Evolutionary conservation across 2,113 vertebrate genomes (phyloP), one percentile per base, ranked within the genome.

Genomic region (Natator depressus): DNA sequence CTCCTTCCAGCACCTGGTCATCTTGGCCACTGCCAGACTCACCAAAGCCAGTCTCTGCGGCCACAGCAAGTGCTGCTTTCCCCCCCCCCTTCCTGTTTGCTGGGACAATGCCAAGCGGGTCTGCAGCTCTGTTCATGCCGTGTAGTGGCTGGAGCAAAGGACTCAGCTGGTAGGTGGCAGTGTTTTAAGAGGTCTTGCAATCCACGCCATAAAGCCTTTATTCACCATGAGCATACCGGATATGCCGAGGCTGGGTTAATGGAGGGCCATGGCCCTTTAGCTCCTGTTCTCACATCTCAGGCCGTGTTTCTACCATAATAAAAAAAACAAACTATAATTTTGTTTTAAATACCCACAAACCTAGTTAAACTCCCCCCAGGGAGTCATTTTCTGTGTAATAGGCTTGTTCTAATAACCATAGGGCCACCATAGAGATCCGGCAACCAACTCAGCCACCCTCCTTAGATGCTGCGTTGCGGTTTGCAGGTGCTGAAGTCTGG

Each of bases 341-440:
- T 54, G 19, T 38, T 54, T 81, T 24, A 0, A 9, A 14, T 38
- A 4, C 20, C 49, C 84, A 17, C 7, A 50, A 6, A 57, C 13
- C 13, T 3, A 27, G 29, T 3, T 49, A 2, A 24, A 57, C 54
- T 8, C 27, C 6, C 29, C 80, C 47, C 0, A 2, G 2, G 29
- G 25, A 1, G 12, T 50, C 38, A 57, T 47, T 76, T 42, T 79
- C 59, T 75, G 85, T 20, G 54, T 20, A 81, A 24, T 5, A 5
- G 53, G 25, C 20, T 55, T 20, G 1, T 49, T 85, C 42, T 31
- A 2, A 55, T 10, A 82, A 78, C 79, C 84, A 2, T 0, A 31
- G 81, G 59, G 89, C 29, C 62, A 10, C 80, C 79, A 12, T 42
- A 12, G 54, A 20, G 38, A 80, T 8, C 35, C 35, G 80, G 69